These are phyloP conservation scores for Sorex fumeus DNA, from an alignment of 2,113 vertebrate species.

Conservation along the genomic window DNA sequence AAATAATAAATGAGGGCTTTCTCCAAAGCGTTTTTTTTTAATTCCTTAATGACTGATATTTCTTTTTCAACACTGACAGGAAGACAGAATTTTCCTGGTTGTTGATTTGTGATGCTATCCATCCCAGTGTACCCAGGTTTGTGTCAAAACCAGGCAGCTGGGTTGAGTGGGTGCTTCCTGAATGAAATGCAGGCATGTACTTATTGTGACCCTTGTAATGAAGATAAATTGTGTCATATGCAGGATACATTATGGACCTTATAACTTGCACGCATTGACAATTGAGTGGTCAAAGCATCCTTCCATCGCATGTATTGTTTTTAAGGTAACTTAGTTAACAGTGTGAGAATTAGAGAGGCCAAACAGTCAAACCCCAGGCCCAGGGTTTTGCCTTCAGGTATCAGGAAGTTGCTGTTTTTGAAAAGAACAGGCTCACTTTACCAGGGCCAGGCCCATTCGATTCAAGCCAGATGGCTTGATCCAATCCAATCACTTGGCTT, in stretches of 20 bases:
- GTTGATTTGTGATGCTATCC: slow-evolving; percentile 8
- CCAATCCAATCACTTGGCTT: slow-evolving; percentile 78
- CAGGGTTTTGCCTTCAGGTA: slow-evolving; percentile 77
- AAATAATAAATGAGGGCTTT: slow-evolving; percentile 34
- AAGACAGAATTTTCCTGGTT: slow-evolving; percentile 1
- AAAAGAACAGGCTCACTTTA: slow-evolving; percentile 77
- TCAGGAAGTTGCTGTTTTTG: slow-evolving; percentile 74
- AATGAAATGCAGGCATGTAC: slow-evolving; percentile 84
- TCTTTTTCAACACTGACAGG: background rate
- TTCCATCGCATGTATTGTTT: slow-evolving; percentile 82
- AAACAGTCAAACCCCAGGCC: slow-evolving; percentile 77
- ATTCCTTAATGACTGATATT: background rate
- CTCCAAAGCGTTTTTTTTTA: background rate
- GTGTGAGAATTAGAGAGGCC: slow-evolving; percentile 82
- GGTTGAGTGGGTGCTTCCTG: slow-evolving; percentile 78
- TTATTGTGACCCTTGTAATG: slow-evolving; percentile 87
- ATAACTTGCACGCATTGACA: slow-evolving; percentile 84
- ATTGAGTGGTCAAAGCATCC: slow-evolving; percentile 80
- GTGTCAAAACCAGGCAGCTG: slow-evolving; percentile 63
- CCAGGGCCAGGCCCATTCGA: slow-evolving; percentile 82
- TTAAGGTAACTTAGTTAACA: slow-evolving; percentile 85
- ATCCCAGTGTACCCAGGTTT: slow-evolving; percentile 14
- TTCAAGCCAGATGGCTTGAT: slow-evolving; percentile 75
- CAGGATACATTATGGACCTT: slow-evolving; percentile 86
- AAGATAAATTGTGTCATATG: slow-evolving; percentile 85